Conservation (phyloP, 2,113 vertebrate genomes). For the Craseonycteris thonglongyai region DNA sequence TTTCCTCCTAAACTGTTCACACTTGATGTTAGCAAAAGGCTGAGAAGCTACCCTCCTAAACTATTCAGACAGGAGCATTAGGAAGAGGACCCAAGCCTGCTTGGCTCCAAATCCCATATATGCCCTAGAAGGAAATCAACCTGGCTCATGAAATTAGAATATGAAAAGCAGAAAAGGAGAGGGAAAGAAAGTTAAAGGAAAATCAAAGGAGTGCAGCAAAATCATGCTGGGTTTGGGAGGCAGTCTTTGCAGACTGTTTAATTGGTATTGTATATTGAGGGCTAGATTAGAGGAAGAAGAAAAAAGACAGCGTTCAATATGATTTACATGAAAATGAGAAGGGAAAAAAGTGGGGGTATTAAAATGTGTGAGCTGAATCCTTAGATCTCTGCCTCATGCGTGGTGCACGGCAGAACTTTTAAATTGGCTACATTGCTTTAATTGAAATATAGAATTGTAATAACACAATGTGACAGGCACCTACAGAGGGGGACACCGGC, state of each 20-base stretch:
- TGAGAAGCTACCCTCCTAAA: too few species aligned
- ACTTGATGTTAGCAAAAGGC: too few species aligned
- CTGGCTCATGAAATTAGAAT: constrained; percentile 22
- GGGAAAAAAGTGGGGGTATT: constrained; percentile 43
- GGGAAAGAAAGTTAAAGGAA: constrained; percentile 24
- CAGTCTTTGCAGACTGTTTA: constrained; percentile 7
- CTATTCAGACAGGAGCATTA: neutral
- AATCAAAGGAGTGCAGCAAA: constrained; percentile 35
- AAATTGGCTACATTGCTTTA: constrained; percentile 56
- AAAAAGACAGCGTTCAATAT: constrained; percentile 61
- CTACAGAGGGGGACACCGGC: neutral
- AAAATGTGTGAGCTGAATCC: constrained; percentile 51
- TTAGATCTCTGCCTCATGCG: constrained; percentile 48
- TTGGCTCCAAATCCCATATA: neutral
- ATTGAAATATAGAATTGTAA: constrained; percentile 60
- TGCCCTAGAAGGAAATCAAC: neutral
- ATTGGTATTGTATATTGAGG: constrained; percentile 71
- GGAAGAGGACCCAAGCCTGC: neutral
- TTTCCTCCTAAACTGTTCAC: too few species aligned
- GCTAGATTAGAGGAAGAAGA: constrained; percentile 63
- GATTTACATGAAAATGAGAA: constrained; percentile 73
- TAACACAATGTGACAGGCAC: constrained; percentile 54
- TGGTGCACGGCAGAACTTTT: constrained; percentile 38
- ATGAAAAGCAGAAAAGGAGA: neutral
- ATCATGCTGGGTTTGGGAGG: constrained; percentile 31